These are phyloP conservation scores for Hormiphora californensis DNA, from an alignment of 37 sponge, comb jelly and placozoan species.

Conservation along the genomic window DNA sequence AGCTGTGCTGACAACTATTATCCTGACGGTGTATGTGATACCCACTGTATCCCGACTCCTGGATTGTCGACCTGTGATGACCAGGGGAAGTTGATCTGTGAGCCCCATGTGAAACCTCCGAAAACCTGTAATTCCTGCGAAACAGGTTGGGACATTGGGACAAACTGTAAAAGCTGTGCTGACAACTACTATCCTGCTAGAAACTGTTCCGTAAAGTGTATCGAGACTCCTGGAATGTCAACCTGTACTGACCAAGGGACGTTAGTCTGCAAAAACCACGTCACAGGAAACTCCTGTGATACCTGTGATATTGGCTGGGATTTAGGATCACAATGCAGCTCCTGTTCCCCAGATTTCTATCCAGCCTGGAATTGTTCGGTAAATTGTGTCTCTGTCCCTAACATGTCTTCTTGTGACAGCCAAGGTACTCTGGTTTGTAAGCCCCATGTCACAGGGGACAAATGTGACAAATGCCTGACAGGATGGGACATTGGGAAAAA, in stretches of 20 bases:
- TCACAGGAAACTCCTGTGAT: too few species aligned
- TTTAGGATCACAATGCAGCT: too few species aligned
- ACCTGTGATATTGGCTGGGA: too few species aligned
- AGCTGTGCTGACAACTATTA: constrained; percentile 12
- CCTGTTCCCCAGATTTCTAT: too few species aligned
- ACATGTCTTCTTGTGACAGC: too few species aligned
- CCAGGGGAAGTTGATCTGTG: neutral
- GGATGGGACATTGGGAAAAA: too few species aligned
- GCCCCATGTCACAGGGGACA: too few species aligned
- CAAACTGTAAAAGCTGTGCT: neutral
- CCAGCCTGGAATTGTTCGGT: too few species aligned
- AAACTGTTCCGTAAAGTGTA: neutral
- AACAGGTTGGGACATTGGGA: neutral
- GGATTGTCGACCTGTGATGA: neutral
- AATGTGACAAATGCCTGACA: too few species aligned
- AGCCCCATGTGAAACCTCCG: neutral
- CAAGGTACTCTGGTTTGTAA: too few species aligned
- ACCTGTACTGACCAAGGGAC: neutral
- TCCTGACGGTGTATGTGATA: neutral
- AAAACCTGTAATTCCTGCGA: neutral
- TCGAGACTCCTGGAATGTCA: neutral
- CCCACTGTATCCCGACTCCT: neutral
- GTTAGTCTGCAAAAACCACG: neutral
- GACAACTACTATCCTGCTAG: neutral
- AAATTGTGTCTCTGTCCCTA: too few species aligned